A percentile compares a stretch with the other conserved stretches of the same genome.
These are phyloP conservation scores for Holacanthus passer DNA, from an alignment of 2,113 vertebrate species.

Conservation along the genomic window DNA sequence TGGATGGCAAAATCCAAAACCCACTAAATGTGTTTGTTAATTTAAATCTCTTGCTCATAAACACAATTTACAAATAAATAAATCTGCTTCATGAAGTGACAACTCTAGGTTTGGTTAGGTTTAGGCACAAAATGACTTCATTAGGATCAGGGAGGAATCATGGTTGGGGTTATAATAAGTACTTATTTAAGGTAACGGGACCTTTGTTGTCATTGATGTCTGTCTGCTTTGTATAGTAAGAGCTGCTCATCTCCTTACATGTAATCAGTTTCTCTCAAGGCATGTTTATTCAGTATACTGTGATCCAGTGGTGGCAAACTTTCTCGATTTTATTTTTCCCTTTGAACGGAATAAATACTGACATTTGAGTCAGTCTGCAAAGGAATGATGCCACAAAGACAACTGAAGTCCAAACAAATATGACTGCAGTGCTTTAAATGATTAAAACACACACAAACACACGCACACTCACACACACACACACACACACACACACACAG, in stretches of 20 bases:
- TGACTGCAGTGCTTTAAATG: slow-evolving; percentile 18
- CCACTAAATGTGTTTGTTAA: neutral
- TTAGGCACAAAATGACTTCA: neutral
- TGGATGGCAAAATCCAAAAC: neutral
- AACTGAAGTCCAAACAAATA: slow-evolving; percentile 31
- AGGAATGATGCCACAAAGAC: slow-evolving; percentile 18
- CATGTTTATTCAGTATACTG: neutral
- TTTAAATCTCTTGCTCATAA: too few relatives aligned
- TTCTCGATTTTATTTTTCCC: neutral
- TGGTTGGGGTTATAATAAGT: too few relatives aligned
- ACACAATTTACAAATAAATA: too few relatives aligned
- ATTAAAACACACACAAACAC: slow-evolving; percentile 4
- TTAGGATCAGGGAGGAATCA: neutral
- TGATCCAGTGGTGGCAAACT: neutral
- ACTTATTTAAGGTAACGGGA: neutral
- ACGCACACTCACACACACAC: too few relatives aligned
- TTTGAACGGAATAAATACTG: slow-evolving; percentile 14
- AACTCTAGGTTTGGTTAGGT: too few relatives aligned
- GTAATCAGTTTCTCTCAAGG: neutral
- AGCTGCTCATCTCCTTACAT: neutral
- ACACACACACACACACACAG: neutral
- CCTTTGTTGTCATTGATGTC: neutral
- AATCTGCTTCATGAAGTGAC: too few relatives aligned
- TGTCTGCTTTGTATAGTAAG: neutral
- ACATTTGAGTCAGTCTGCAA: slow-evolving; percentile 24